phyloP scores from a whole-genome alignment of 2,797 vertebrate genomes.

The Accipiter superciliosus region DNA sequence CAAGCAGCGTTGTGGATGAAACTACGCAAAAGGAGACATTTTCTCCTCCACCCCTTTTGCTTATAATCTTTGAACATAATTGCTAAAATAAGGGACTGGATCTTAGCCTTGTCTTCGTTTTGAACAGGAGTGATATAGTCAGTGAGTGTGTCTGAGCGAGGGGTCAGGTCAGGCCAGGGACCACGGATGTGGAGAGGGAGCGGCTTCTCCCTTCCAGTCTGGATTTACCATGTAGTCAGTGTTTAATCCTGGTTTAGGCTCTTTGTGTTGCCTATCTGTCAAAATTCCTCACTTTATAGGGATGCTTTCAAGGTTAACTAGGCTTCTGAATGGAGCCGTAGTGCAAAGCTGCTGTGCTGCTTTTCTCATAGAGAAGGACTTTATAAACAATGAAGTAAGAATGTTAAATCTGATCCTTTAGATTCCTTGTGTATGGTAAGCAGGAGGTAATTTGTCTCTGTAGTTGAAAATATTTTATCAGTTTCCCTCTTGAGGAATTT shows the following conservation, averaged over 20 bases:
- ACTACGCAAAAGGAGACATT: not conserved
- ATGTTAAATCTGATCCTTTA: not conserved
- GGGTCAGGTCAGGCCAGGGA: not conserved
- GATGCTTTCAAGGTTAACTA: not conserved
- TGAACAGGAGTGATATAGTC: not conserved
- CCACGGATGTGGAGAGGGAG: accelerated
- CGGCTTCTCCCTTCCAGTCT: not conserved
- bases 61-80: not conserved
- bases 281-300: not conserved
- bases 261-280: not conserved
- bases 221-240: not conserved
- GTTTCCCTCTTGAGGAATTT: not conserved
- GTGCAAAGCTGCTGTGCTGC: not conserved
- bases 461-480: not conserved
- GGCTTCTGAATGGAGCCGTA: not conserved
- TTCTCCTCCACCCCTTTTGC: not conserved
- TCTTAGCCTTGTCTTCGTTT: not conserved
- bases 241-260: not conserved
- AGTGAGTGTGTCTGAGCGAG: accelerated
- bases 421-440: not conserved
- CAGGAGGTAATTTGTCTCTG: not conserved
- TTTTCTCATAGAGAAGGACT: not conserved
- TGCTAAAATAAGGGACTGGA: not conserved
- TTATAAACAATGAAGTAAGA: not conserved
- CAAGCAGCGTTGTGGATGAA: not conserved